Evolutionary conservation across 2,888 invertebrate genomes (phyloP).

Genomic region (Liopterus haemorrhoidalis): DNA sequence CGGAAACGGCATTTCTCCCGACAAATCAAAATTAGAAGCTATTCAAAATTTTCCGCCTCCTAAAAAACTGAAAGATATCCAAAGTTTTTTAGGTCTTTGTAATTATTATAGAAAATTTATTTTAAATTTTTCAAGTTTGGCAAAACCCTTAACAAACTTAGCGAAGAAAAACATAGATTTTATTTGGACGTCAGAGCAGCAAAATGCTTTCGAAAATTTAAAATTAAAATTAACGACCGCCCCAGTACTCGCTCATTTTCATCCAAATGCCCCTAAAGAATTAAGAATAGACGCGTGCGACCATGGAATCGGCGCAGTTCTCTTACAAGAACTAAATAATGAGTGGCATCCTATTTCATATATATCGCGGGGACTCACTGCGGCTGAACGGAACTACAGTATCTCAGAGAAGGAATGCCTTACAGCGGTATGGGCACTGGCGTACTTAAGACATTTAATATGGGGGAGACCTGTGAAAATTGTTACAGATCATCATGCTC

Average conservation of each 20-base stretch:
- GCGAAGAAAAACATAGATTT: conserved; percentile 22
- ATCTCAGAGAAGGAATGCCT: conserved; percentile 41
- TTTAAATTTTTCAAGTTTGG: conserved; percentile 28
- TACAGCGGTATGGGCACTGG: conserved; percentile 34
- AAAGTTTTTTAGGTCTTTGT: too few relatives aligned
- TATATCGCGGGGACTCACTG: too few relatives aligned
- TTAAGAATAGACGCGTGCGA: conserved; percentile 38
- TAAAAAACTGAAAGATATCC: too few relatives aligned
- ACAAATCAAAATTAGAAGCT: too few relatives aligned
- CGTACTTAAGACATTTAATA: conserved; percentile 5
- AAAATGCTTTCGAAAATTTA: conserved; percentile 24
- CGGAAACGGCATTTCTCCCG: too few relatives aligned
- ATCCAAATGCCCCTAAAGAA: conserved; percentile 27
- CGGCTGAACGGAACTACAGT: conserved; percentile 39
- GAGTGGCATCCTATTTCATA: conserved; percentile 38
- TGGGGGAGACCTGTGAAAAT: conserved; percentile 11
- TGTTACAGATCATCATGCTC: conserved; percentile 15
- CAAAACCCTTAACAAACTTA: conserved; percentile 30
- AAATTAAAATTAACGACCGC: conserved; percentile 30
- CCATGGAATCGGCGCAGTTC: conserved; percentile 36
- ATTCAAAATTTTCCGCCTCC: too few relatives aligned
- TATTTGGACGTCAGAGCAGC: conserved; percentile 23
- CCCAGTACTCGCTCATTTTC: conserved; percentile 31
- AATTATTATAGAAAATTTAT: conserved; percentile 35
- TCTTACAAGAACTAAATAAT: conserved; percentile 34